Base-by-base conservation (phyloP, 2,113 vertebrate species). In the Recurvirostra avosetta region DNA sequence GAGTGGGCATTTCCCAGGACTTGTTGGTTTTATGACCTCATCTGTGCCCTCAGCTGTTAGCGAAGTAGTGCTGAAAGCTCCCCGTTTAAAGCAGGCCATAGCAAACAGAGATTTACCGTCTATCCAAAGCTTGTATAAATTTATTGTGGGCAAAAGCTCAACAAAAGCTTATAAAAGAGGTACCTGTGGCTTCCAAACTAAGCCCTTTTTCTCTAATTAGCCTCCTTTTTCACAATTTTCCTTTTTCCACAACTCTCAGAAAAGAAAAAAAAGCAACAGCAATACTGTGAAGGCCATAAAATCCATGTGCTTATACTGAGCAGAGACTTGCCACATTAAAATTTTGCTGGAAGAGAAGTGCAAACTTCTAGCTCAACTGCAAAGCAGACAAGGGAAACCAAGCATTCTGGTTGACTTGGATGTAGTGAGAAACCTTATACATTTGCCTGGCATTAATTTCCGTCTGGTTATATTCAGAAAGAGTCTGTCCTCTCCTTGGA, bases 161-260 rank as follows among this genome's bases (percentile, higher is more conserved):
- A 96, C 73, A 94, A 97, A 97, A 96, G 62, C 97, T 97, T 95
- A 88, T 96, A 94, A 97, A 98, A 96, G 73, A 88, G 96, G 88
- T 96, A 98, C 97, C 97, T 95, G 94, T 95, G 93, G 82, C 92
- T 97, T 96, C 92, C 86, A 97, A 95, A 97, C 97, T 97, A 98
- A 97, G 89, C 74, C 90, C 7, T 40, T 97, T 97, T 97, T 95
- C 86, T 96, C 47, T 97, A 97, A 98, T 98, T 98, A 98, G 92
- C n/a, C 77, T 90, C 67, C 91, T 94, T 97, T 97, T 96, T 89
- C 88, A 86, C 88, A 91, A 82, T 91, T 96, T 87, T 91, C 79
- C 84, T 97, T 97, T 96, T 92, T 86, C 49, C 4, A 75, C 23
- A 32, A 23, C 68, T 78, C n/a, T 77, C 90, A 78, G 78, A 72